Evolutionary conservation across 2,797 vertebrate species (phyloP), one percentile per base, ranked within the genome.

Genomic region (Betta splendens): DNA sequence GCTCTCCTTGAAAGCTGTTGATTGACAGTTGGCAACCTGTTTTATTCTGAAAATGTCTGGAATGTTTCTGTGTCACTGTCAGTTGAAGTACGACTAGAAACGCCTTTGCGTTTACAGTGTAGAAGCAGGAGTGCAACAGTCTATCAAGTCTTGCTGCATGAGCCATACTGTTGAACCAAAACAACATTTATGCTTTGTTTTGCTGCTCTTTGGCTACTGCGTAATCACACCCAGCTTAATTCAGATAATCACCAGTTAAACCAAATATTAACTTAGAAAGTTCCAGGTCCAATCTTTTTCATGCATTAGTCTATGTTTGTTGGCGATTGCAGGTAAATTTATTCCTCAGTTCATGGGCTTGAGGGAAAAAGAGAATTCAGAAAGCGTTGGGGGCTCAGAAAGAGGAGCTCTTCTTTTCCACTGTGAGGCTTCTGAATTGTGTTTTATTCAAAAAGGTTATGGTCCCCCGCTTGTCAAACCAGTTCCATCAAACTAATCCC

Each of bases 401-500:
- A 7, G 29, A 46, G 55, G 36, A 48, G 29, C 47, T 40, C 33
- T 63, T 77, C 61, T 64, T 26, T 45, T 50, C 47, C 51, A 58
- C 1, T 20, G 46, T 38, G 53, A 57, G 63, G 58, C 6, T 51
- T 72, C 61, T 66, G 54, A 70, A 63, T 72, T 67, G 65, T 69
- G 74, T 72, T 69, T 73, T 42, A 79, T 86, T 77, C 77, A 53
- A 65, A 68, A 61, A 79, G 79, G 75, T 79, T 80, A 60, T 54
- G 73, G 64, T 83, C 69, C 61, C 72, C 70, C 51, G 72, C 83
- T 65, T 85, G 83, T 89, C 82, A 87, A 79, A 80, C 66, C 75
- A 69, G 84, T 82, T 83, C 73, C 70, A 73, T 89, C 76, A 84
- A 69, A 67, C 75, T 79, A 84, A 84, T 83, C 75, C 81, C 15